phyloP scores from a whole-genome alignment of 2,797 vertebrate genomes.

The Fundulus diaphanus region DNA sequence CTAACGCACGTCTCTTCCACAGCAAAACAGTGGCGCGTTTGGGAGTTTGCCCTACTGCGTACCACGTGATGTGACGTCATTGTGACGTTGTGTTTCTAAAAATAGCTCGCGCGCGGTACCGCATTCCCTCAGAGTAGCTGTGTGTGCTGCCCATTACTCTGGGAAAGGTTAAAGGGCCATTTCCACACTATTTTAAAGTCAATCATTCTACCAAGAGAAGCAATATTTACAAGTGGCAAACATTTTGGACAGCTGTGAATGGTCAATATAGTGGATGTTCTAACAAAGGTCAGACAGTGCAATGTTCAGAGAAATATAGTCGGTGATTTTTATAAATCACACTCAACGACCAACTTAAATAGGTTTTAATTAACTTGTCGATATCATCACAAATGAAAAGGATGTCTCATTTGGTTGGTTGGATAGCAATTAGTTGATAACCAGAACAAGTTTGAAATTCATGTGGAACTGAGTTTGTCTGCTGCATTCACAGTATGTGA shows the following conservation, averaged over 20 bases:
- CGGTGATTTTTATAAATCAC: background rate
- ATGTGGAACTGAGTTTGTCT: background rate
- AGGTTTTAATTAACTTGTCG: background rate
- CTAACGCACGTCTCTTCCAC: too few relatives aligned
- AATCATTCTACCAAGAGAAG: background rate
- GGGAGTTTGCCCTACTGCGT: too few relatives aligned
- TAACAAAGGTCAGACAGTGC: background rate
- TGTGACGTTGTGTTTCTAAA: too few relatives aligned
- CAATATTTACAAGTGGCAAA: background rate
- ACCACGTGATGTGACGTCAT: too few relatives aligned
- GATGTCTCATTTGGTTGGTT: background rate
- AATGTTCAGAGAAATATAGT: background rate
- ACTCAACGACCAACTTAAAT: background rate
- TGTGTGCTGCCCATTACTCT: background rate
- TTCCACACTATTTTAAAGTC: background rate
- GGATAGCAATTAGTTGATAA: background rate
- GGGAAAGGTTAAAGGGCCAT: background rate
- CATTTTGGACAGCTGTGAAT: background rate
- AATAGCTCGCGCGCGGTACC: too few relatives aligned
- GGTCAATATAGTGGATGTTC: background rate
- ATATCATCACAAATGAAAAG: background rate
- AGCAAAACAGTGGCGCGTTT: too few relatives aligned
- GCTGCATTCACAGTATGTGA: background rate
- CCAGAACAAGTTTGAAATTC: background rate
- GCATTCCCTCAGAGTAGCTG: background rate